Conservation (phyloP, 2,888 invertebrate genomes). For the Lydus trimaculatus region DNA sequence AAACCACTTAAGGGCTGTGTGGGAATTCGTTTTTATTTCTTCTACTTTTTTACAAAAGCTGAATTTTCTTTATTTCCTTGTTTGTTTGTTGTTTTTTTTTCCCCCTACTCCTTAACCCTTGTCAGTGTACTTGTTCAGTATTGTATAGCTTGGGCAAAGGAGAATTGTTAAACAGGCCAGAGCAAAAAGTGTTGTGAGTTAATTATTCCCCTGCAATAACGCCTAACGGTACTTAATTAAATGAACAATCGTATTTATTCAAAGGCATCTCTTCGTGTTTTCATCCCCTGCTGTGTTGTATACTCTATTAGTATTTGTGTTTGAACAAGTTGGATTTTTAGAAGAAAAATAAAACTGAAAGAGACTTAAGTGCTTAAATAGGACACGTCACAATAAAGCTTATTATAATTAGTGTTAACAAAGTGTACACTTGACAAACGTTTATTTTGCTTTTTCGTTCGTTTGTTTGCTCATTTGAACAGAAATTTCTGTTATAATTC, state of each 20-base stretch:
- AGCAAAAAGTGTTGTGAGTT: slow-evolving; percentile 40
- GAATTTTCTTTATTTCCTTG: neutral
- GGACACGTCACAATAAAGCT: neutral
- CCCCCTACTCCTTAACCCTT: neutral
- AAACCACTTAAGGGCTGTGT: slow-evolving; percentile 19
- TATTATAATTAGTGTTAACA: slow-evolving; percentile 6
- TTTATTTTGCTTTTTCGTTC: neutral
- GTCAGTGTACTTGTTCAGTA: slow-evolving; percentile 4
- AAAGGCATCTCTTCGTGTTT: slow-evolving; percentile 34
- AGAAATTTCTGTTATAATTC: neutral
- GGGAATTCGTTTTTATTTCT: slow-evolving; percentile 9
- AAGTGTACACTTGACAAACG: neutral
- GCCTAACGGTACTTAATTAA: slow-evolving; percentile 48
- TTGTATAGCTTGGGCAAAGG: slow-evolving; percentile 23
- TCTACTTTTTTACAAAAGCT: neutral
- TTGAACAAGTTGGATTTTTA: slow-evolving; percentile 15
- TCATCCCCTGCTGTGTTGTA: slow-evolving; percentile 18
- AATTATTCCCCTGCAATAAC: slow-evolving; percentile 42
- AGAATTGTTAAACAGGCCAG: slow-evolving; percentile 35
- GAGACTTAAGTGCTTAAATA: slow-evolving; percentile 20
- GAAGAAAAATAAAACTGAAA: slow-evolving; percentile 19
- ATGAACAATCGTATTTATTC: slow-evolving; percentile 49
- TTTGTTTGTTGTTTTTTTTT: neutral
- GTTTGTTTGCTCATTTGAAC: neutral
- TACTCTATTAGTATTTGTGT: slow-evolving; percentile 23